These are phyloP conservation scores for Ictalurus furcatus DNA, from an alignment of 2,113 vertebrate species.

Conservation along the genomic window DNA sequence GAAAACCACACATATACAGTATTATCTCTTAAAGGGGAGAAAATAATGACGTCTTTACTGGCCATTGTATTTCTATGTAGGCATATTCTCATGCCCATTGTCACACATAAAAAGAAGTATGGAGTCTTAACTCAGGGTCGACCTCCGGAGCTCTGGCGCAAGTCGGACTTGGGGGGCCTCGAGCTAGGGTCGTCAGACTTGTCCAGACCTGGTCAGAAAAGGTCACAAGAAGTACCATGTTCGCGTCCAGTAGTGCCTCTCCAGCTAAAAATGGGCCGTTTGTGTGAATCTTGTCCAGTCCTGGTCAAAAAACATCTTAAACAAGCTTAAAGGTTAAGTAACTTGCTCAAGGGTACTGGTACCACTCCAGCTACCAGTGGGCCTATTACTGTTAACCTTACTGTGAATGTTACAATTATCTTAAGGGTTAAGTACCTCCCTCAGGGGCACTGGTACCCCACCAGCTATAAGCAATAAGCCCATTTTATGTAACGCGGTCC, in stretches of 20 bases:
- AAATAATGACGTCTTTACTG: not conserved
- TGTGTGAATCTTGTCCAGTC: not conserved
- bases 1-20: not conserved
- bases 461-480: not conserved
- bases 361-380: not conserved
- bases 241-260: not conserved
- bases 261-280: not conserved
- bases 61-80: not conserved
- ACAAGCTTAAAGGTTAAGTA: not conserved
- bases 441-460: not conserved
- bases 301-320: not conserved
- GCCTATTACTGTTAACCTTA: not conserved
- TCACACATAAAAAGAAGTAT: not conserved
- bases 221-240: not conserved
- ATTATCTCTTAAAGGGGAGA: not conserved
- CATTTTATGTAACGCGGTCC: not conserved
- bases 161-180: not conserved
- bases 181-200: not conserved
- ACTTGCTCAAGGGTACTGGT: not conserved
- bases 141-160: not conserved
- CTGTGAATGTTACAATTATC: not conserved
- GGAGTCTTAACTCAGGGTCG: not conserved
- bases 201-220: not conserved
- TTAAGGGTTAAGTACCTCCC: not conserved
- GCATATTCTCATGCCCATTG: not conserved